Evolutionary conservation across 1,140 invertebrate species (phyloP).

Genomic region (Pararge aegeria): DNA sequence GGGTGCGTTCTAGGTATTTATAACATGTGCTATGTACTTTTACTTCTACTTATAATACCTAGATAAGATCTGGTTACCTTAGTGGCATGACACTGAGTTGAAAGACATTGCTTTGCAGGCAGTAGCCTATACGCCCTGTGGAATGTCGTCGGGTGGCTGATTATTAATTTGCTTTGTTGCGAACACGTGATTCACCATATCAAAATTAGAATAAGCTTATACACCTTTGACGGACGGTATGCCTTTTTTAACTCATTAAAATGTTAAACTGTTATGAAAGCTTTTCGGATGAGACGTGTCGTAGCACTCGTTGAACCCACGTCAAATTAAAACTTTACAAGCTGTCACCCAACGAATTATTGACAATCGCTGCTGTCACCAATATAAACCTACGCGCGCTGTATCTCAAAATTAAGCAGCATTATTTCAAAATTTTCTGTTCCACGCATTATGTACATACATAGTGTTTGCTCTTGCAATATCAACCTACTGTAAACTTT

Average conservation of each 20-base stretch:
- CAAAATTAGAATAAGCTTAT: conserved; percentile 18
- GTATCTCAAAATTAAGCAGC: conserved; percentile 20
- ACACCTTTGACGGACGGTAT: neutral
- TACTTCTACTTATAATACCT: conserved; percentile 16
- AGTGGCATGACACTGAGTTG: conserved; percentile 23
- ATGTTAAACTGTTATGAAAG: neutral
- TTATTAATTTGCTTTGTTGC: conserved; percentile 62
- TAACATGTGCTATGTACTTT: neutral
- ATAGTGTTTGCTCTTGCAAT: conserved; percentile 30
- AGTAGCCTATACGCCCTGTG: conserved; percentile 35
- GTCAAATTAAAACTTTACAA: conserved; percentile 11
- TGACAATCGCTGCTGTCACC: neutral
- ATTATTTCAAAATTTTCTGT: conserved; percentile 28
- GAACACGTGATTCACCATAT: conserved; percentile 55
- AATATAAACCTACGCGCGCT: conserved; percentile 8
- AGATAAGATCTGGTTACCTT: neutral
- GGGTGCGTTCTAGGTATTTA: neutral
- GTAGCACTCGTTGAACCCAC: neutral
- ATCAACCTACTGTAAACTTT: conserved; percentile 34
- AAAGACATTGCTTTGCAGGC: conserved; percentile 32
- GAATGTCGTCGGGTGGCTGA: conserved; percentile 64
- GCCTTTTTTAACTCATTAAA: neutral
- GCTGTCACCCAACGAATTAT: conserved; percentile 1
- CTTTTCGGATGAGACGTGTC: neutral
- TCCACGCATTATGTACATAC: conserved; percentile 20